Evolutionary conservation across 2,797 vertebrate genomes (phyloP), one percentile per base, ranked within the genome.

Genomic region (Cheirogaleus major): DNA sequence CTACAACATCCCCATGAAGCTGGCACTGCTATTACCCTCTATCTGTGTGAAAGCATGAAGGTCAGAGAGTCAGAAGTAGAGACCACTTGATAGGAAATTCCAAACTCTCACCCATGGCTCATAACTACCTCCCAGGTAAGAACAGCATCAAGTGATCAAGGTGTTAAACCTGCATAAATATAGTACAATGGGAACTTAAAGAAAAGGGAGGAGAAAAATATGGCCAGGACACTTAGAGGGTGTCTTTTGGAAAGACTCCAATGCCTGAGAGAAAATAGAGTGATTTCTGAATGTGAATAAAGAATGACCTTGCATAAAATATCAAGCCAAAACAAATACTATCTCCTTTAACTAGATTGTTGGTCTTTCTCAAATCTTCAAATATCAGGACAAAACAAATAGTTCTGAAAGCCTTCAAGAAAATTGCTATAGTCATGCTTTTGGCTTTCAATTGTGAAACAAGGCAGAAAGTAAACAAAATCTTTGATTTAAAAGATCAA

Each of bases 381-480:
- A 89, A 75, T 22, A 50, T 13, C 27, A 57, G 23, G 8, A 85
- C 38, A 11, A 75, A 80, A 75, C 55, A 89, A 2, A 12, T 15
- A 52, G 20, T 18, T 22, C 67, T 63, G 67, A 7, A 52, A 78
- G 23, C 50, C 41, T 78, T 52, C 4, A 52, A 30, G 27, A 18
- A 55, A 84, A 57, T 89, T 63, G 30, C 25, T 6, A 5, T 22
- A 55, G n/a, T 35, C 80, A 35, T 5, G 23, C 61, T 89, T 32
- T 83, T 93, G 90, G 45, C 69, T 69, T 96, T 86, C 80, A 96
- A 82, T n/a, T 91, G 48, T 27, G 22, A 95, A 65, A 30, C 17
- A 94, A 72, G 43, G 32, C 67, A 95, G 88, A 96, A 92, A 87
- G 55, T 94, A 97, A 97, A 97, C 96, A 89, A 91, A 96, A 43